phyloP scores from a whole-genome alignment of 1,140 invertebrate genomes.

The Heliconius nattereri region DNA sequence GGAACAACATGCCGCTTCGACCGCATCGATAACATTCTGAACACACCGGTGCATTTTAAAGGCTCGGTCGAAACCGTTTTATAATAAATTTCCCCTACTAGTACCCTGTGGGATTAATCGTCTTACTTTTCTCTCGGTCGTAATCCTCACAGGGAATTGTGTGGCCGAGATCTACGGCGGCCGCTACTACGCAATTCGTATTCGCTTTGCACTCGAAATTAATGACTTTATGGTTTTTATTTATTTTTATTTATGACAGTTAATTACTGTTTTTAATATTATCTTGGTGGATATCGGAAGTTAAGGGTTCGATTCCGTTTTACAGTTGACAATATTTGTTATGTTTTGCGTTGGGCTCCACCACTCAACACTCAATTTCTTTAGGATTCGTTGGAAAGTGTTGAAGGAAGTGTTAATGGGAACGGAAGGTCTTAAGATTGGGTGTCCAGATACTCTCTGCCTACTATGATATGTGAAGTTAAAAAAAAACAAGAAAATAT shows the following conservation, averaged over 20 bases:
- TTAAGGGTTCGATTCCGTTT: no score
- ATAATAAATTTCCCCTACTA: constrained; percentile 72
- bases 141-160: constrained; percentile 75
- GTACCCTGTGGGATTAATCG: constrained; percentile 76
- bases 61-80: constrained; percentile 71
- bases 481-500: no score
- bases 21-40: constrained; percentile 54
- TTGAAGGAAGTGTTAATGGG: no score
- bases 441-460: no score
- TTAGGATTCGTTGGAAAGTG: no score
- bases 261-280: neutral
- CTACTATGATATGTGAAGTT: no score
- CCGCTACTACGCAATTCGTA: constrained; percentile 54
- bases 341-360: no score
- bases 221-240: neutral
- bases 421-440: no score
- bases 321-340: no score
- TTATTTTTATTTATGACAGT: neutral
- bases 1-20: constrained; percentile 46
- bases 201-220: constrained; percentile 44
- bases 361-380: no score
- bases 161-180: constrained; percentile 61
- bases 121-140: constrained; percentile 73
- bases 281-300: no score
- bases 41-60: constrained; percentile 61